Evolutionary conservation across 2,888 invertebrate species (phyloP), one percentile per base, ranked within the genome.

Genomic region (Dynastes maya): DNA sequence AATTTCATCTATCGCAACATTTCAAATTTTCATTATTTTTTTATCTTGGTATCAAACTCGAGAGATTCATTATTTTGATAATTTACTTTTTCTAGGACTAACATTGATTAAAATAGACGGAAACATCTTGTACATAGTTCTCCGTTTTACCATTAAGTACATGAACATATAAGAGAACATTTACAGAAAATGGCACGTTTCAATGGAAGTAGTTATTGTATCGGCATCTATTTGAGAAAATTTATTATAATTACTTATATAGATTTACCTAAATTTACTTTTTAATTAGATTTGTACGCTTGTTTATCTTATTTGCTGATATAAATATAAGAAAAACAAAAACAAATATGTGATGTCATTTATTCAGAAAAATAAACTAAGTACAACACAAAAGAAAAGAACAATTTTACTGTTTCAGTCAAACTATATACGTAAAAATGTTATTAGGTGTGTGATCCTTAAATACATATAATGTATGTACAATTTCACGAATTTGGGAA

Each of bases 331-430:
- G 3, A 74, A 74, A 61, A 74, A 74, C 22, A 61, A 61, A 61
- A 61, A 40, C 45, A 11, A 74, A 61, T 74, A 61, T 74, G 72
- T 74, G 72, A 74, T 74, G 72, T 74, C 45, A 45, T 74, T 74
- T 74, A 74, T 74, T 74, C 61, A 74, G 58, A 40, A 72, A 74
- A 74, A 74, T 74, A 74, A 74, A 74, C 61, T 63, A 74, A 74
- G 72, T 74, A 74, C 63, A 74, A 74, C 61, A 74, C 58, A 74
- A 74, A 72, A 45, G 29, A 49, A 40, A 74, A 13, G 61, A 27
- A 45, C 45, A 61, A 53, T 22, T 40, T 58, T 61, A n/a, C 61
- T 27, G 45, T 22, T 27, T 61, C 58, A 53, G 8, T 55, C 72
- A 74, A 74, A 74, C 72, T 74, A 74, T 74, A 74, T 63, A 74